Evolutionary conservation across 2,113 vertebrate species (phyloP).

Genomic region (Pelecanus crispus): DNA sequence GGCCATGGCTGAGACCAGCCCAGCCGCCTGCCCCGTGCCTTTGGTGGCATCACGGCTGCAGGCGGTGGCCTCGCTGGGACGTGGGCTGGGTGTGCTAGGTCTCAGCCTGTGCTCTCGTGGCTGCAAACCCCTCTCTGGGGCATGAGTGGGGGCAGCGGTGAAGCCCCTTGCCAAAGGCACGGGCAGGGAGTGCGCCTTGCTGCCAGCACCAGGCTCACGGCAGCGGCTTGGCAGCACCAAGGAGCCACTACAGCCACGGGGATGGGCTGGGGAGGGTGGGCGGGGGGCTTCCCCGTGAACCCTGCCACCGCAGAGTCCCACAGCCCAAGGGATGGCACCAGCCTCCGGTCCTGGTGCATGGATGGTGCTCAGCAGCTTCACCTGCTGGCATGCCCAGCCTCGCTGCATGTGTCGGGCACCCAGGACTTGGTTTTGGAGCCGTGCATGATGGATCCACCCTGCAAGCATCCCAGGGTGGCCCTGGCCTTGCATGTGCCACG

Average conservation of each 20-base stretch:
- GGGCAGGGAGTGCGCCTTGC: rapidly evolving
- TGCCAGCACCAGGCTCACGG: rapidly evolving
- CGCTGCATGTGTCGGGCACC: rapidly evolving
- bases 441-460: rapidly evolving
- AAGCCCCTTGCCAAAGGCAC: background rate
- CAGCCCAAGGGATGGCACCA: background rate
- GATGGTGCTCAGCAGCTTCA: background rate
- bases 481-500: rapidly evolving
- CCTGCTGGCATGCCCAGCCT: background rate
- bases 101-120: background rate
- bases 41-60: background rate
- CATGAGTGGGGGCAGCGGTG: rapidly evolving
- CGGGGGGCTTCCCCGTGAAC: rapidly evolving
- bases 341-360: rapidly evolving
- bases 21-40: background rate
- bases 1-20: background rate
- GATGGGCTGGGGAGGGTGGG: background rate
- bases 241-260: rapidly evolving
- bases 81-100: background rate
- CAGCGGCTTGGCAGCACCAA: background rate
- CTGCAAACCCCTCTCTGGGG: background rate
- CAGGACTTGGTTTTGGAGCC: rapidly evolving
- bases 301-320: background rate
- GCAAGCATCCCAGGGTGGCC: background rate
- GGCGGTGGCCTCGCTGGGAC: rapidly evolving